Evolutionary conservation across 2,888 invertebrate species (phyloP), one percentile per base, ranked within the genome.

Genomic region (Podabrus alpinus): DNA sequence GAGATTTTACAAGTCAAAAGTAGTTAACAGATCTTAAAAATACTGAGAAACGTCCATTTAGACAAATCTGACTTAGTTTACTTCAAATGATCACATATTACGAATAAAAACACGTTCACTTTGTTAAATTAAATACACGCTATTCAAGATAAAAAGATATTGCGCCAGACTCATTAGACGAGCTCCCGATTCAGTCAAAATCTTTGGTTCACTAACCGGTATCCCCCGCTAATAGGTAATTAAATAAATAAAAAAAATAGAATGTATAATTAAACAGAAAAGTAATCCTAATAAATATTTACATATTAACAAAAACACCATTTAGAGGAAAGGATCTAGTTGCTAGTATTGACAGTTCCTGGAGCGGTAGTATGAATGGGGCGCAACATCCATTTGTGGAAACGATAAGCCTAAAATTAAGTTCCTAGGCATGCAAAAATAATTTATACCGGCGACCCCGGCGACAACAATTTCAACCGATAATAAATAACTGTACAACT

Each of bases 181-280:
- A 69, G 73, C 80, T 80, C 74, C 75, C 69, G 76, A 72, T 66
- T 76, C 69, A 75, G 83, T 81, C 83, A 84, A 84, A 84, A 84
- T 87, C 87, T 87, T 87, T 87, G 86, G 87, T 87, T 86, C 85
- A 82, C 82, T 84, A 82, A 83, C 83, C 82, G 78, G 79, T 78
- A 80, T 80, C 79, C 77, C 79, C 78, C 80, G 77, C 80, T 78
- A 82, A 82, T 82, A 79, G 80, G 72, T 59, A 67, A 74, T 66
- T 68, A 77, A 76, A 82, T 77, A 81, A 80, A 79, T 76, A 77
- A 75, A 79, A 64, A 79, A 81, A 81, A 78, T 75, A 74, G 74
- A 77, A 73, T 71, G 73, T 71, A 75, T 73, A 66, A 60, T 73
- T 70, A 71, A 73, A 77, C 73, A 69, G 71, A 74, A 77, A 74